Evolutionary conservation across 2,888 invertebrate species (phyloP).

Genomic region (Xylocampa areola): DNA sequence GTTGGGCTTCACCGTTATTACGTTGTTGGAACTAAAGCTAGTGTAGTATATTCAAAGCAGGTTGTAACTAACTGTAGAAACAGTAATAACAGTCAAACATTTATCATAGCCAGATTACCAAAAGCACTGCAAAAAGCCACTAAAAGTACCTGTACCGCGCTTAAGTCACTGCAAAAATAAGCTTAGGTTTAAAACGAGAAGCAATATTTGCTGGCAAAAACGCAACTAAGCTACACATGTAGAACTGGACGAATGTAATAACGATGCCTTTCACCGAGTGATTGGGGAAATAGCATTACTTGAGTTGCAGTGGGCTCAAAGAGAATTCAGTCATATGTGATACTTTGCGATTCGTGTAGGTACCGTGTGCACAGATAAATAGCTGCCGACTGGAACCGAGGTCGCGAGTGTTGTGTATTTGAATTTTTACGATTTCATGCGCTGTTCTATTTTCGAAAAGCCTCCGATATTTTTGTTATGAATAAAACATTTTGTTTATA

Average conservation of each 20-base stretch:
- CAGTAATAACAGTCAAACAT: conserved; percentile 2
- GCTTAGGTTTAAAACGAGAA: conserved; percentile 9
- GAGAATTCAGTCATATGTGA: conserved; percentile 51
- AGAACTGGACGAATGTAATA: conserved; percentile 41
- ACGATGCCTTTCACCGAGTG: conserved; percentile 53
- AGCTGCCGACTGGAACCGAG: conserved; percentile 7
- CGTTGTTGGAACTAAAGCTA: background rate
- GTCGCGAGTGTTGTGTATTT: conserved; percentile 18
- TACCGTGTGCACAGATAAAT: conserved; percentile 20
- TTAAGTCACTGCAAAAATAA: conserved; percentile 15
- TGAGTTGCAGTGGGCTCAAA: conserved; percentile 47
- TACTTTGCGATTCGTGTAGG: conserved; percentile 43
- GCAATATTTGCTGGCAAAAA: conserved; percentile 19
- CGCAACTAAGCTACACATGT: conserved; percentile 16
- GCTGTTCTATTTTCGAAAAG: conserved; percentile 24
- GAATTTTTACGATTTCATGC: conserved; percentile 32
- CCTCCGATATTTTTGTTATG: background rate
- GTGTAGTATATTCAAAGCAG: background rate
- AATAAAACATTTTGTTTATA: background rate
- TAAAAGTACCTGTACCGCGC: conserved; percentile 7
- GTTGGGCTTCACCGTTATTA: no score
- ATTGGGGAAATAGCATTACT: conserved; percentile 57
- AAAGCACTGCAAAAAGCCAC: conserved; percentile 11
- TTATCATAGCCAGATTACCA: conserved; percentile 17
- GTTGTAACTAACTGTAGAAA: conserved; percentile 2